Percentiles rank a stretch among this genome's conserved stretches.
These are phyloP conservation scores for Leptestheria dahalacensis DNA, from an alignment of 1,140 invertebrate genomes.

Conservation along the genomic window DNA sequence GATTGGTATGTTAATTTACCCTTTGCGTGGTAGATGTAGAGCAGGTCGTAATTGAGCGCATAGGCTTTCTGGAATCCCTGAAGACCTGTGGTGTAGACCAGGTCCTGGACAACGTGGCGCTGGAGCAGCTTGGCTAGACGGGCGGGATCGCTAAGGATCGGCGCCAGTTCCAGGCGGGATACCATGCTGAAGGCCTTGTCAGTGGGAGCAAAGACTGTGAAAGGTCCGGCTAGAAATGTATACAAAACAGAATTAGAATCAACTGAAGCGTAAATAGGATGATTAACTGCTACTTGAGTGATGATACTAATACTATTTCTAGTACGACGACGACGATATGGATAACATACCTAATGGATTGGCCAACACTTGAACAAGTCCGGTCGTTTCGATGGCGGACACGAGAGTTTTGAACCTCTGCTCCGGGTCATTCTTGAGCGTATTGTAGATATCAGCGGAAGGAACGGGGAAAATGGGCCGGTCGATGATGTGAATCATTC, in stretches of 20 bases:
- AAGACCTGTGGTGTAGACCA: constrained; percentile 15
- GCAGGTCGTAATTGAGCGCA: constrained; percentile 10
- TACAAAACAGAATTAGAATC: constrained; percentile 5
- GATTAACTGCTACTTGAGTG: too few species aligned
- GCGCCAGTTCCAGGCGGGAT: constrained; percentile 7
- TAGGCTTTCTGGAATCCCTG: constrained; percentile 15
- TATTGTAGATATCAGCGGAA: constrained; percentile 17
- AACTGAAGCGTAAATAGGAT: too few species aligned
- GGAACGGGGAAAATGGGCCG: constrained; percentile 27
- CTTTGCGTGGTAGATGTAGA: constrained; percentile 16
- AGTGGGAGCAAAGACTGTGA: constrained; percentile 27
- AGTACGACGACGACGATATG: too few species aligned
- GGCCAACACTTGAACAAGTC: constrained; percentile 12
- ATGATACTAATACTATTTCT: too few species aligned
- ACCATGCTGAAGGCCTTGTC: constrained; percentile 19
- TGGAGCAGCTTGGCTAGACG: constrained; percentile 11
- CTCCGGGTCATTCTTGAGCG: constrained; percentile 13
- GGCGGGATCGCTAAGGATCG: constrained; percentile 13
- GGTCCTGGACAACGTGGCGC: constrained; percentile 16
- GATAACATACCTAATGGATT: constrained; percentile 13
- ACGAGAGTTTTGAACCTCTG: constrained; percentile 15
- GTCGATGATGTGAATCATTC: constrained; percentile 29
- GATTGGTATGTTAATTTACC: constrained; percentile 10
- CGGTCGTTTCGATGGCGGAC: constrained; percentile 14
- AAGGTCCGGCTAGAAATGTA: constrained; percentile 17